Evolutionary conservation across 2,113 vertebrate genomes (phyloP), one percentile per base, ranked within the genome.

Genomic region (Plectropomus leopardus): DNA sequence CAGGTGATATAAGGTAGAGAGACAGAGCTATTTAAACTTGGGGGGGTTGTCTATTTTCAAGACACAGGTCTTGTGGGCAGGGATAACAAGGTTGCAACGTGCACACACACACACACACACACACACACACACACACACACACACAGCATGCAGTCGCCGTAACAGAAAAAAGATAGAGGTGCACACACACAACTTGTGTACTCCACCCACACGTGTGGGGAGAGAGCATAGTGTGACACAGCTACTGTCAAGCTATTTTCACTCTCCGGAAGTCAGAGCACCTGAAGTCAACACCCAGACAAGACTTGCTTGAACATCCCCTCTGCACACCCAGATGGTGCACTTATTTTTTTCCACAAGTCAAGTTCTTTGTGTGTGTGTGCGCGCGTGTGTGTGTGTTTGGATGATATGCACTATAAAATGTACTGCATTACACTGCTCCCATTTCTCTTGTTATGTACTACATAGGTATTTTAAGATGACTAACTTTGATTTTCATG

Each of bases 1-100:
- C 68, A 73, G 83, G 69, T 79, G 78, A 91, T 78, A 63, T 85
- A 58, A 93, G 51, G 45, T 21, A 30, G 68, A 72, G 61, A 86
- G 87, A 88, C 84, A 77, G 82, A 84, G 73, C 36, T 79, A 76
- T 83, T 87, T 78, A 45, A 84, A 81, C 32, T 78, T 28, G 1
- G 14, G 45, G n/a, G 55, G 14, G 3, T 34, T 76, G 51, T 76
- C 66, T 86, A 42, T 81, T 78, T 60, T 75, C 24, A 78, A 67
- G 66, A 72, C 78, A 59, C 16, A 40, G 71, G 70, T 68, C 78
- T 87, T 69, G 47, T 21, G 70, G 84, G 76, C 45, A 44, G 42
- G 63, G 54, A 72, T 64, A 77, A 71, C 71, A 81, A 77, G 45
- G 34, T 19, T n/a, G 45, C 48, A 58, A 21, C 10, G 5, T 2